Conservation (phyloP, 2,888 invertebrate species). For the Strigamia maritima region DNA sequence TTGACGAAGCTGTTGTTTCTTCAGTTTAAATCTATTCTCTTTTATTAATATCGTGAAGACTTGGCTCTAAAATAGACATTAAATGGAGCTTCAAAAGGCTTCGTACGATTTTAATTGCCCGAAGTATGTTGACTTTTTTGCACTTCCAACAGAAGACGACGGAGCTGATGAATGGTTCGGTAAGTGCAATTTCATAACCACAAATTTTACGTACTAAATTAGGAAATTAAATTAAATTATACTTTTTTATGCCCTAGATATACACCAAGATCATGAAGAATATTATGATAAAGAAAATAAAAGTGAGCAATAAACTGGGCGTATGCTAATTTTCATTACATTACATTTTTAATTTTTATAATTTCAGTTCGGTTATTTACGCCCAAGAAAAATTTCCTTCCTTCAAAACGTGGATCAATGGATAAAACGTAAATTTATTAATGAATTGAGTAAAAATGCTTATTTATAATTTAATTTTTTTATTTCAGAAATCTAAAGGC, state of each 20-base stretch:
- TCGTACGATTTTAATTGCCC: conserved; percentile 10
- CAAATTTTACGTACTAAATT: no score
- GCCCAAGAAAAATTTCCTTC: background rate
- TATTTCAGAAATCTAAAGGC: background rate
- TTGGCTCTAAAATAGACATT: no score
- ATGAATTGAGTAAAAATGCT: background rate
- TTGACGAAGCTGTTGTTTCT: no score
- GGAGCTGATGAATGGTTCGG: conserved; percentile 27
- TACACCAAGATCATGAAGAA: background rate
- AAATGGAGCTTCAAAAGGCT: no score
- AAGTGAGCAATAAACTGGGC: background rate
- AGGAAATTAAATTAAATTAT: no score
- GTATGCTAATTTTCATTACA: background rate
- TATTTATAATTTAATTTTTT: background rate
- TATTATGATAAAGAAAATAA: background rate
- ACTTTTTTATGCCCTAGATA: background rate
- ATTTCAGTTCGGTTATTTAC: background rate
- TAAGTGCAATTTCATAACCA: background rate
- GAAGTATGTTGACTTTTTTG: background rate
- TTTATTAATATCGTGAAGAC: no score
- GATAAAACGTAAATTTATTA: background rate
- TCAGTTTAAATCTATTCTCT: no score
- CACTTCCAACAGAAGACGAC: background rate
- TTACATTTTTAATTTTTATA: background rate
- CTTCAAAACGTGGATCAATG: background rate